Percentiles rank a stretch among this genome's conserved stretches.
phyloP scores from a whole-genome alignment of 2,797 vertebrate species.

The Sebastes ruberrimus region DNA sequence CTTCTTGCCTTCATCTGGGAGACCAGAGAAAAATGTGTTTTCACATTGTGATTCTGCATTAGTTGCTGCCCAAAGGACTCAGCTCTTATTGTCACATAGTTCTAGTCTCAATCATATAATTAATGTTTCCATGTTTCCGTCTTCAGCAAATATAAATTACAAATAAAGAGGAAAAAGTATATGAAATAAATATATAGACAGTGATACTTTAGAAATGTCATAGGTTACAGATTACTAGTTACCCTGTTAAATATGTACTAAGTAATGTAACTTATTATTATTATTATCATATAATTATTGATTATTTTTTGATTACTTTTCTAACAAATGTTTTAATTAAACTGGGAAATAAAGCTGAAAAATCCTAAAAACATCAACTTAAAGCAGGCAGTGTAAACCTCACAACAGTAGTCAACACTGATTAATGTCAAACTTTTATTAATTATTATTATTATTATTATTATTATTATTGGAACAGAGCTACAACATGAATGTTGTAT shows the following conservation, averaged over 20 bases:
- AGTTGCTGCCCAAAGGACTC: constrained; percentile 19
- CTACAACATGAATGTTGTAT: not conserved
- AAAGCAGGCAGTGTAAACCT: too few relatives aligned
- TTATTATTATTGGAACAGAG: not conserved
- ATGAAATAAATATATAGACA: not conserved
- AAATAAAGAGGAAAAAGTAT: not conserved
- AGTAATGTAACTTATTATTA: too few relatives aligned
- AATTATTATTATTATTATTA: too few relatives aligned
- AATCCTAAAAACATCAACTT: too few relatives aligned
- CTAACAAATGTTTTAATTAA: not conserved
- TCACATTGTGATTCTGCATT: constrained; percentile 36
- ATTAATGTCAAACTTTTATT: too few relatives aligned
- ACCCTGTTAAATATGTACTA: not conserved
- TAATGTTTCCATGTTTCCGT: not conserved
- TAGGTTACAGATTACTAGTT: not conserved
- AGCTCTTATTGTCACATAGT: not conserved
- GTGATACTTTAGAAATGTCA: not conserved
- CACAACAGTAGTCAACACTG: too few relatives aligned
- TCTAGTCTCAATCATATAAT: not conserved
- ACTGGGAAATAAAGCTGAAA: too few relatives aligned
- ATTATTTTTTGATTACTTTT: not conserved
- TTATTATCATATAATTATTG: not conserved
- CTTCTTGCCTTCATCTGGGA: constrained; percentile 35
- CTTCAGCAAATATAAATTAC: not conserved
- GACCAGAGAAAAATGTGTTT: constrained; percentile 31